Evolutionary conservation across 2,888 invertebrate genomes (phyloP).

Genomic region (Patella ulyssiponensis): DNA sequence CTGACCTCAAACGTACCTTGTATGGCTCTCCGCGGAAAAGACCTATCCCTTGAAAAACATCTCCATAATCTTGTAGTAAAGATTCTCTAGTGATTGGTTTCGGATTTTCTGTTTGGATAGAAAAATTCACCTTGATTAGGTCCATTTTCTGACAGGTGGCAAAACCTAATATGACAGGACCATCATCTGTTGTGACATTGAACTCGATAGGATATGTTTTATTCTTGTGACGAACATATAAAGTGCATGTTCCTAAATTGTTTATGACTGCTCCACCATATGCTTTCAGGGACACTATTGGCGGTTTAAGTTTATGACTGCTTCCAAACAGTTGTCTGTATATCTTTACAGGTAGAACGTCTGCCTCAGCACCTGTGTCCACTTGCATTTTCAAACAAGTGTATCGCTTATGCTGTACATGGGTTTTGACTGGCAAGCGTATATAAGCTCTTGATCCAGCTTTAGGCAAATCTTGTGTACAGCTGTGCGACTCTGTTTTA

Average conservation of each 20-base stretch:
- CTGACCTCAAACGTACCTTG: too few relatives aligned
- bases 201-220: background rate
- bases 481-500: background rate
- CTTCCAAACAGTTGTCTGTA: background rate
- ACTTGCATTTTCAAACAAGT: background rate
- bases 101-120: background rate
- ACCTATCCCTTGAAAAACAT: background rate
- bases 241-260: background rate
- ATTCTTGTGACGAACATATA: background rate
- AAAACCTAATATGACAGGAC: background rate
- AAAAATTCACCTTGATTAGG: background rate
- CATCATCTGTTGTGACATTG: background rate
- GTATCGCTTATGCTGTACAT: background rate
- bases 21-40: background rate
- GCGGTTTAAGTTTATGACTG: background rate
- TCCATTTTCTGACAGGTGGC: background rate
- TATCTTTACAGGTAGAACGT: background rate
- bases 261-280: background rate
- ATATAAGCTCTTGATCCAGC: background rate
- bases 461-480: background rate
- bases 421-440: background rate
- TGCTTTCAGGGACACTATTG: background rate
- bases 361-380: background rate
- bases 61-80: background rate
- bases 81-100: background rate